These are phyloP conservation scores for Leptodactylus fuscus DNA, from an alignment of 2,113 vertebrate genomes.

Conservation along the genomic window DNA sequence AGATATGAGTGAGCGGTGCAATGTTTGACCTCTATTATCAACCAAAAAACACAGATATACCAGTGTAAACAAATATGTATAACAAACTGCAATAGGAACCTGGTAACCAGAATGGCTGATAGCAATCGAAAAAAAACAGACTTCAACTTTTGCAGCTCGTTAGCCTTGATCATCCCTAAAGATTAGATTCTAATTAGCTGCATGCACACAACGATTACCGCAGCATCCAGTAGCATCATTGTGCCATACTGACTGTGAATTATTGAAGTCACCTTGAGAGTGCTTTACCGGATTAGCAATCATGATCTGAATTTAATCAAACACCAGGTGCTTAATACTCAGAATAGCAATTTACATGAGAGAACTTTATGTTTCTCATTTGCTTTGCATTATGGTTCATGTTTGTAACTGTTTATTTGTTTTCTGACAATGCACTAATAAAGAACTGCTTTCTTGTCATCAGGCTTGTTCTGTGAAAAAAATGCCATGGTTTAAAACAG, in stretches of 20 bases:
- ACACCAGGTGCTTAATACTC: conserved; percentile 61
- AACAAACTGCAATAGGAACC: conserved; percentile 19
- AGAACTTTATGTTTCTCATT: conserved; percentile 61
- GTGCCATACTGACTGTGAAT: conserved; percentile 61
- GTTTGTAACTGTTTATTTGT: conserved; percentile 49
- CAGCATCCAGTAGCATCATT: conserved; percentile 58
- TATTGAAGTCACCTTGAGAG: conserved; percentile 61
- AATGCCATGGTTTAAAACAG: not conserved
- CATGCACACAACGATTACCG: conserved; percentile 60
- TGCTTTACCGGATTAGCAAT: conserved; percentile 60
- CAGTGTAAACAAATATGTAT: conserved; percentile 15
- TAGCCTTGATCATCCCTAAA: conserved; percentile 61
- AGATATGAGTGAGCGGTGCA: not conserved
- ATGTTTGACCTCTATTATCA: conserved; percentile 4
- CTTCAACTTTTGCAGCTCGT: conserved; percentile 53
- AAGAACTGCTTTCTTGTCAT: conserved; percentile 17
- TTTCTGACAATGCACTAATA: not conserved
- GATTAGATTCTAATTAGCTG: conserved; percentile 61
- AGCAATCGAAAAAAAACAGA: conserved; percentile 53
- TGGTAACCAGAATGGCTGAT: conserved; percentile 37
- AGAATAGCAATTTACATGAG: conserved; percentile 59
- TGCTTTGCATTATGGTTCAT: conserved; percentile 51
- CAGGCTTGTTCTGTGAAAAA: not conserved
- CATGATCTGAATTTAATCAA: conserved; percentile 61
- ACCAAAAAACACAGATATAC: conserved; percentile 10